Conservation (phyloP, 2,113 vertebrate genomes). For the Tamias sibiricus region DNA sequence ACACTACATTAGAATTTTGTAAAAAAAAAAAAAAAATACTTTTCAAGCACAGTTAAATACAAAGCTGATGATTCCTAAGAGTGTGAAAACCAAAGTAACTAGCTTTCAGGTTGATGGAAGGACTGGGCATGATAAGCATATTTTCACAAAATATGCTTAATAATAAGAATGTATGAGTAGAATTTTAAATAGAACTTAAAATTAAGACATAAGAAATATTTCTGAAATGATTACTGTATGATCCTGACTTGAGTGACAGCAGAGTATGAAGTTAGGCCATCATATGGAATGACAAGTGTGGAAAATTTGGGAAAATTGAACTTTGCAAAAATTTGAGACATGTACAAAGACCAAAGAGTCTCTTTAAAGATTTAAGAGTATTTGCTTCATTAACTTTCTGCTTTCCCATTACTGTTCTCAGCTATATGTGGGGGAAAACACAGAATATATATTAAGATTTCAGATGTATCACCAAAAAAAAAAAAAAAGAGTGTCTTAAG, state of each 20-base stretch:
- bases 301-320: not conserved
- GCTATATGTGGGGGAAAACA: not conserved
- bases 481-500: no score
- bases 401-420: not conserved
- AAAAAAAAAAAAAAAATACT: not conserved
- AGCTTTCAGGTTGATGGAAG: not conserved
- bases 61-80: slow-evolving; percentile 23
- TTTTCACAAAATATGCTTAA: not conserved
- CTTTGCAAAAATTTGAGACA: not conserved
- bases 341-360: not conserved
- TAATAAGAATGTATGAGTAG: not conserved
- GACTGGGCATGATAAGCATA: not conserved
- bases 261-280: not conserved
- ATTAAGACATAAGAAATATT: not conserved
- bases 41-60: not conserved
- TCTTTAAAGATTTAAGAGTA: not conserved
- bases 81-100: slow-evolving; percentile 27
- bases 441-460: slow-evolving; percentile 35
- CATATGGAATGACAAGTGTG: not conserved
- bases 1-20: not conserved
- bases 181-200: not conserved
- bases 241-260: not conserved
- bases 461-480: not conserved
- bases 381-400: slow-evolving; percentile 13
- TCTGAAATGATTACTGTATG: not conserved